Evolutionary conservation across 2,888 invertebrate species (phyloP), one percentile per base, ranked within the genome.

Genomic region (Archaeoteleia sp.): DNA sequence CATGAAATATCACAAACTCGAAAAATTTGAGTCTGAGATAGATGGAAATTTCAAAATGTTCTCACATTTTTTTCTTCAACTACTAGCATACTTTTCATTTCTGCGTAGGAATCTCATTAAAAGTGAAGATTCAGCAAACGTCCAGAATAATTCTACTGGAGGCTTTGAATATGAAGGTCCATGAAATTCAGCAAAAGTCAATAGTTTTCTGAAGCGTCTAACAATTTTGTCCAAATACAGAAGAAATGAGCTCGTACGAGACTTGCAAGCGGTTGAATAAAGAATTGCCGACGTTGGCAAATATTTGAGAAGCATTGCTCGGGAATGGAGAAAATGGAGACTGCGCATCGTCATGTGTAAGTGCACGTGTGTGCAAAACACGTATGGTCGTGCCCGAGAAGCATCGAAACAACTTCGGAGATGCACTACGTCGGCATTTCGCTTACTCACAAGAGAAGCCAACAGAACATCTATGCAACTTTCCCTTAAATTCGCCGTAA

Each of bases 281-380:
- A 51, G 57, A 67, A 61, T 57, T 46, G 62, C 40, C 53, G 58
- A 63, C 58, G 62, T 63, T 54, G 32, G 62, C 63, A 68, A 62
- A 63, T 67, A 61, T 63, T 62, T 62, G 62, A 62, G 58, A 58
- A 39, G 53, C 45, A 43, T 30, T 63, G 48, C 34, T 42, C 8
- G 42, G 53, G 37, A 46, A 46, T 39, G 48, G 39, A 34, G 39
- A 66, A 54, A 58, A 58, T 37, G 48, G 55, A 67, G 48, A 48
- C 62, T 42, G 55, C 49, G 45, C 40, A 48, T 57, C 48, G 49
- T 32, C 30, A 15, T 40, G 32, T 43, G 49, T 57, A 57, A 49
- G 39, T 42, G 32, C 20, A 53, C 46, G 39, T 65, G 46, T 53
- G 65, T 53, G 53, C 58, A 42, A 54, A 48, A 65, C 51, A 57